Base-by-base conservation (phyloP, 2,888 invertebrate genomes). In the Fragum fragum region DNA sequence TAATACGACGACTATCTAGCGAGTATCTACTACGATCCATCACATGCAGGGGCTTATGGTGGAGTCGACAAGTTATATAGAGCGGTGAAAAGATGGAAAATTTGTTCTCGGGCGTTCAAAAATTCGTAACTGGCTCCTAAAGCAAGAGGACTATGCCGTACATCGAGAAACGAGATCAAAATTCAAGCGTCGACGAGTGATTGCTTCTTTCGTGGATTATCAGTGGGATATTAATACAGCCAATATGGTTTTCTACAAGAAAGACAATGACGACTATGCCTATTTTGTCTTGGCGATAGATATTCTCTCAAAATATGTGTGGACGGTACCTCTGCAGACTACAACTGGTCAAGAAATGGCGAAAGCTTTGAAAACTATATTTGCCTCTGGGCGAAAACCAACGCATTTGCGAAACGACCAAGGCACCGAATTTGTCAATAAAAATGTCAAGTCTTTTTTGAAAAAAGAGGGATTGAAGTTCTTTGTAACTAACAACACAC, bases 11-110 rank as follows among this genome's bases (percentile, higher is more conserved):
- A 78, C 21, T 83, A 82, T 36, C 42, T 79, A 6, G 32, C 42
- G 9, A 77, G 59, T 52, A 86, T 86, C 11, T 87, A 87, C 68
- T 84, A 87, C 70, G 73, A 86, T 53, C 83, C 85, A 1, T 21
- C 63, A n/a, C 81, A 80, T 5, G 75, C 81, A 0, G 85, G 76
- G 6, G 70, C 81, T 9, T 85, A 73, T 66, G 73, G 76, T 1
- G 87, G 85, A 0, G 69, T 75, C 6, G 77, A 86, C 14, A 87
- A 87, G 77, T 57, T 87, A 26, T 87, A 85, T 70, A 63, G 79
- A 76, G 75, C 75, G 14, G 77, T 80, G 55, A 68, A 82, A 86
- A 74, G 82, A 84, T 16, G 86, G 80, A 11, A 76, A 79, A 72
- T 87, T 76, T 29, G 81, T 79, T 6, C 23, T 83, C 0, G 57